These are phyloP conservation scores for Pontoporia blainvillei DNA, from an alignment of 2,113 vertebrate species.

Conservation along the genomic window DNA sequence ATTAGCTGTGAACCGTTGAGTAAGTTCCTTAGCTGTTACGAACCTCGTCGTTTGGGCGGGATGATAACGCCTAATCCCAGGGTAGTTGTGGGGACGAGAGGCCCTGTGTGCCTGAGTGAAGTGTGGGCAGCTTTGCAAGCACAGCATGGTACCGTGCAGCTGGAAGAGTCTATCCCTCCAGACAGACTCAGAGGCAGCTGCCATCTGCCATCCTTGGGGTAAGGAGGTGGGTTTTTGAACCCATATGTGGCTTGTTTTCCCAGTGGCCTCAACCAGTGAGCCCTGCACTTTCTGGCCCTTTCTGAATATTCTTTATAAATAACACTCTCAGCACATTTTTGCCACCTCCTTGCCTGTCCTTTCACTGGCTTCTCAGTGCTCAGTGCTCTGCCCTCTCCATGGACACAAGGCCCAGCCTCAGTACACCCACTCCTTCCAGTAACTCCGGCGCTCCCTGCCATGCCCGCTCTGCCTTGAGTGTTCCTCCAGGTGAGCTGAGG, in stretches of 20 bases:
- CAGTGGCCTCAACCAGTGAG: background rate
- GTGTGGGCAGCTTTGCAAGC: background rate
- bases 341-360: background rate
- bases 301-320: background rate
- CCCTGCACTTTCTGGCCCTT: background rate
- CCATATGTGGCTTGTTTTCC: background rate
- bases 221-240: background rate
- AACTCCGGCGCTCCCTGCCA: background rate
- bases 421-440: background rate
- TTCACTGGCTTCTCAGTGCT: background rate
- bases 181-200: background rate
- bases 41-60: background rate
- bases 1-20: background rate
- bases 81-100: background rate
- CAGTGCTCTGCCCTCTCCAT: background rate
- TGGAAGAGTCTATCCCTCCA: background rate
- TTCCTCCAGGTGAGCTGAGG: background rate
- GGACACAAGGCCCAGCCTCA: too few species aligned
- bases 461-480: background rate
- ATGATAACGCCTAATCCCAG: background rate
- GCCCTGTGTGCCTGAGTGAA: background rate
- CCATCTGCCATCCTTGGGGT: background rate
- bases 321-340: background rate
- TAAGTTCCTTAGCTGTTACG: background rate
- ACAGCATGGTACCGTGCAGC: fast-evolving